These are phyloP conservation scores for Myoxocephalus aenaeus DNA, from an alignment of 2,797 vertebrate genomes.

Conservation along the genomic window DNA sequence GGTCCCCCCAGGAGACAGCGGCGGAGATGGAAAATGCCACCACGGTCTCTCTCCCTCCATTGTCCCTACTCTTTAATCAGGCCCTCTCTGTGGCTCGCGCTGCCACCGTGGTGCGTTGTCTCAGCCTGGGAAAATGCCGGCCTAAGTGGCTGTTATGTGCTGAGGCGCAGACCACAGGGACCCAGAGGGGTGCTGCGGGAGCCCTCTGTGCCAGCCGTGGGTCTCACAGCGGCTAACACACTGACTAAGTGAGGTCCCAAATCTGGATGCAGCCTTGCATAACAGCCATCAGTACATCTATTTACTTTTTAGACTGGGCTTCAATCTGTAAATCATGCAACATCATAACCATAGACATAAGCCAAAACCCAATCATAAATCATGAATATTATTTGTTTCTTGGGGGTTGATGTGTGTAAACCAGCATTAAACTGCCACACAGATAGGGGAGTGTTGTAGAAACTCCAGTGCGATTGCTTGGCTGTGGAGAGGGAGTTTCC, in stretches of 20 bases:
- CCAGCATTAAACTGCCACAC: slow-evolving; percentile 50
- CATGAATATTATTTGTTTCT: slow-evolving; percentile 61
- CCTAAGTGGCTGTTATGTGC: slow-evolving; percentile 81
- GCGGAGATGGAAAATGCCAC: slow-evolving; percentile 83
- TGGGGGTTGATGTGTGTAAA: slow-evolving; percentile 56
- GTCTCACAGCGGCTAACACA: slow-evolving; percentile 72
- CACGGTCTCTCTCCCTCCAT: slow-evolving; percentile 82
- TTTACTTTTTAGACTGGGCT: slow-evolving; percentile 58
- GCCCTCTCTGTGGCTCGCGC: slow-evolving; percentile 78
- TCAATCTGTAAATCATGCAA: slow-evolving; percentile 61
- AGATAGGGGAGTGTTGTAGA: slow-evolving; percentile 41
- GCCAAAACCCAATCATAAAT: slow-evolving; percentile 63
- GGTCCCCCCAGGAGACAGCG: slow-evolving; percentile 79
- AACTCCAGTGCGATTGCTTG: slow-evolving; percentile 47
- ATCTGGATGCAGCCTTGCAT: slow-evolving; percentile 65
- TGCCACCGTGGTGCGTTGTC: slow-evolving; percentile 84
- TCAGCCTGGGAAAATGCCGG: slow-evolving; percentile 85
- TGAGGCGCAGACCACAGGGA: slow-evolving; percentile 77
- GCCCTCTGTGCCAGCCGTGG: slow-evolving; percentile 77
- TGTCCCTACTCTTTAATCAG: slow-evolving; percentile 88
- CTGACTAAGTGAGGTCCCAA: slow-evolving; percentile 70
- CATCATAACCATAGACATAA: slow-evolving; percentile 66
- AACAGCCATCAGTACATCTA: slow-evolving; percentile 59
- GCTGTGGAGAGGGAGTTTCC: slow-evolving; percentile 70
- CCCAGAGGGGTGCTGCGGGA: slow-evolving; percentile 75